Base-by-base conservation (phyloP, 64 coral and sea anemone species). In the Stylophora pistillata region DNA sequence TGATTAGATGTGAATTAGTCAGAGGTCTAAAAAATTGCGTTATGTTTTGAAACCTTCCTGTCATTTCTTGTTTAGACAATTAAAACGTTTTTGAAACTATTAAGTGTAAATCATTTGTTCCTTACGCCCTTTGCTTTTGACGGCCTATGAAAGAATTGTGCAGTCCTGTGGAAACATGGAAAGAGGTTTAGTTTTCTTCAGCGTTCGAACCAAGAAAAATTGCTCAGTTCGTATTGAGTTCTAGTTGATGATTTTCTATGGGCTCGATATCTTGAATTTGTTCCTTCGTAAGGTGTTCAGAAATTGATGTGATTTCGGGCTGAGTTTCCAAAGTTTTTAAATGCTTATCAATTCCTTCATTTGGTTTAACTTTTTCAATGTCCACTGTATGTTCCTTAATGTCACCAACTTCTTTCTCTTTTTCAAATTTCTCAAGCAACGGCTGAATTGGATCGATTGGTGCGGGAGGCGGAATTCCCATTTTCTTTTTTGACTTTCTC, bases 341-440 rank as follows among this genome's bases (percentile, higher is more conserved):
- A 13, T 95, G 89, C 74, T 95, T 92, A 58, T 61, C 78, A 13
- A 95, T 95, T 9, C 74, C 94, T 85, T 89, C 79, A 27, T 89
- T 71, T 9, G 90, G 87, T 64, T 85, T 15, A 30, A 87, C 53
- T 14, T 74, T 62, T 74, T 95, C 56, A 18, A 89, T n/a, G 75
- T 95, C 57, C 21, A 95, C 33, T 41, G 15, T 29, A 30, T 89
- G 85, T 62, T 79, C 89, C 58, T 87, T 61, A 30, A 92, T 95
- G 23, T 60, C 55, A 28, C 77, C 79, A 25, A 95, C 84, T 62
- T 83, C 66, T 30, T 92, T 89, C 15, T 56, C 90, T 61, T 63
- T 90, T 33, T 83, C 14, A 53, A 90, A 90, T 30, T 56, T 55
- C 74, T 83, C 71, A 0, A 90, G 70, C 69, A 84, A 69, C 1